phyloP scores from a whole-genome alignment of 2,888 invertebrate species.

The Lamellibrachia columna region DNA sequence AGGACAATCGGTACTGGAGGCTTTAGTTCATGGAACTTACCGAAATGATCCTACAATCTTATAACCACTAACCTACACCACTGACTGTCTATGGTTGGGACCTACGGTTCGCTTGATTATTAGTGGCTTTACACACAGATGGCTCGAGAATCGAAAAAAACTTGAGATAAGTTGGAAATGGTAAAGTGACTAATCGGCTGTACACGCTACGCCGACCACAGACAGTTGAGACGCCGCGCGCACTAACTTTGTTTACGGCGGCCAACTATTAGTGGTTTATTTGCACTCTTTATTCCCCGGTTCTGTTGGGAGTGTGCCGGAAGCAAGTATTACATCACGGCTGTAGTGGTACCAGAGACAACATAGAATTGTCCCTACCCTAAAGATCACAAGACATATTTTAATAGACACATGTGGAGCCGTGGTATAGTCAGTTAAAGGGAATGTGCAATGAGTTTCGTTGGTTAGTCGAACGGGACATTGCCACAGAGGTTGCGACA shows the following conservation, averaged over 20 bases:
- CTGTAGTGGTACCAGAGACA: background rate
- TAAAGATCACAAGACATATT: background rate
- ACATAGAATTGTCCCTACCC: background rate
- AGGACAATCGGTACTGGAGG: no score
- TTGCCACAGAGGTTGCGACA: no score
- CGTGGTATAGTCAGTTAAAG: no score
- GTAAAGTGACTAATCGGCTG: constrained; percentile 4
- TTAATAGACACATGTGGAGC: no score
- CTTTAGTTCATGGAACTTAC: no score
- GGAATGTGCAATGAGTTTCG: no score
- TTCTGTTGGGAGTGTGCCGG: background rate
- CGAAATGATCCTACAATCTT: background rate
- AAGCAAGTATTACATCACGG: background rate
- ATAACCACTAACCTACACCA: background rate
- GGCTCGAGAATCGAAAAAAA: background rate
- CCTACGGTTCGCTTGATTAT: background rate
- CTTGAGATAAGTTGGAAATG: background rate
- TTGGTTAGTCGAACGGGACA: no score
- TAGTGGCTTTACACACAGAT: background rate
- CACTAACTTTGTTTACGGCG: background rate
- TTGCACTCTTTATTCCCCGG: background rate
- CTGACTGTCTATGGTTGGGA: background rate
- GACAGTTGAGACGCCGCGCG: background rate
- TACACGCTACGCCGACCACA: background rate
- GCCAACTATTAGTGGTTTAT: constrained; percentile 9